A percentile compares a stretch with the other conserved stretches of the same genome.
Evolutionary conservation across 2,113 vertebrate species (phyloP).

Genomic region (Paramisgurnus dabryanus): DNA sequence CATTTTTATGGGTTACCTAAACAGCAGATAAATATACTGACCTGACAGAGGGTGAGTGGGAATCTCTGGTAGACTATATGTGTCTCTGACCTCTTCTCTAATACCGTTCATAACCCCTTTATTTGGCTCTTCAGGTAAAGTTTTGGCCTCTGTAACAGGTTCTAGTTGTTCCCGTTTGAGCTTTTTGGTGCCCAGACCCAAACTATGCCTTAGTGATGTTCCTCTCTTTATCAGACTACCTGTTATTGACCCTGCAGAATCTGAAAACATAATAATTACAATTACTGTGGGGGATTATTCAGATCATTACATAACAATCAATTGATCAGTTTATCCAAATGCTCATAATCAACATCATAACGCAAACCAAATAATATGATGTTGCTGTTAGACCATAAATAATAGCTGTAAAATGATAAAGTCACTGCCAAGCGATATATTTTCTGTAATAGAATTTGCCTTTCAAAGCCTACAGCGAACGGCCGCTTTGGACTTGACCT

Average conservation of each 20-base stretch:
- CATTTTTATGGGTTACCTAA: no score
- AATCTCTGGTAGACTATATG: slow-evolving; percentile 66
- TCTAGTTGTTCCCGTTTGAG: not conserved
- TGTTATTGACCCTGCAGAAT: slow-evolving; percentile 35
- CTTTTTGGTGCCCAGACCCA: slow-evolving; percentile 42
- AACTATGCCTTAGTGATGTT: slow-evolving; percentile 36
- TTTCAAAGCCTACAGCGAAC: no score
- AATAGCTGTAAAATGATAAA: no score
- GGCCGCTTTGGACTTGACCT: no score
- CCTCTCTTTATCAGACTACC: slow-evolving; percentile 43
- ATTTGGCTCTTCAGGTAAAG: slow-evolving; percentile 6
- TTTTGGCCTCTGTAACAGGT: not conserved
- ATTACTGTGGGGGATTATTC: not conserved
- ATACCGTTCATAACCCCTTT: slow-evolving; percentile 13
- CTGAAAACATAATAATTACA: slow-evolving; percentile 37
- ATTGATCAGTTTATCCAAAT: no score
- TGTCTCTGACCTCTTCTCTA: slow-evolving; percentile 51
- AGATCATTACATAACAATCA: not conserved
- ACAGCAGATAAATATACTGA: slow-evolving; percentile 43
- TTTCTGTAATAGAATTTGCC: no score
- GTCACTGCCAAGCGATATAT: no score
- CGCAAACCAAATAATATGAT: no score
- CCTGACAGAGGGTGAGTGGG: slow-evolving; percentile 71
- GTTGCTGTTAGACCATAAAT: no score
- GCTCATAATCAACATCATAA: no score